Evolutionary conservation across 1,140 invertebrate species (phyloP).

Genomic region (Solen grandis): DNA sequence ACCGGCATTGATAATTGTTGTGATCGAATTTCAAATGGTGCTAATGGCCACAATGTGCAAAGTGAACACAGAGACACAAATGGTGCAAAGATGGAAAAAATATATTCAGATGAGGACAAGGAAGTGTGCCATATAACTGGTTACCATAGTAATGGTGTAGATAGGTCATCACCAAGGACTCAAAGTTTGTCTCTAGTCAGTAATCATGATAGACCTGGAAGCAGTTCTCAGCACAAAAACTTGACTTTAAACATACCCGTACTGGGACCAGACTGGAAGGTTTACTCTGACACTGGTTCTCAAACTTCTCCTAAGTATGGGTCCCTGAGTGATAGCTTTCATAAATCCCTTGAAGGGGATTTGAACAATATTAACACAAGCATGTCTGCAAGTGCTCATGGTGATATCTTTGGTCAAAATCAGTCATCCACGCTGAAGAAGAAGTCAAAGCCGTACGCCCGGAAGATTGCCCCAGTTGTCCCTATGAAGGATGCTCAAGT

Average conservation of each 20-base stretch:
- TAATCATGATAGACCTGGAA: conserved; percentile 7
- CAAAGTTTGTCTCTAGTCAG: conserved; percentile 33
- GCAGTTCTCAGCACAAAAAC: conserved; percentile 39
- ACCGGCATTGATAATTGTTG: conserved; percentile 14
- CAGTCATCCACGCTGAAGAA: background rate
- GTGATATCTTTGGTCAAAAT: conserved; percentile 16
- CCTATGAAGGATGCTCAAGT: conserved; percentile 62
- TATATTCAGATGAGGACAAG: conserved; percentile 67
- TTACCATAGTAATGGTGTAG: conserved; percentile 18
- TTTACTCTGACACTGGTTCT: conserved; percentile 51
- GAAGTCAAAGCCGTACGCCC: conserved; percentile 56
- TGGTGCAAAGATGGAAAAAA: conserved; percentile 52
- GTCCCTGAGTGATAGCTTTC: conserved; percentile 35
- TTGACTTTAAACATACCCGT: conserved; percentile 46
- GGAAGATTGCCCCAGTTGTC: conserved; percentile 57
- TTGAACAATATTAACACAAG: background rate
- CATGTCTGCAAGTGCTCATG: conserved; percentile 38
- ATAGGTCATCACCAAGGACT: conserved; percentile 36
- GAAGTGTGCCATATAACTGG: conserved; percentile 73
- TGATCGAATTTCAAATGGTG: conserved; percentile 34
- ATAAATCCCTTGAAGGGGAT: conserved; percentile 6
- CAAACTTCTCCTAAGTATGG: conserved; percentile 61
- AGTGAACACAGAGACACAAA: background rate
- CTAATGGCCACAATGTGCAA: conserved; percentile 31
- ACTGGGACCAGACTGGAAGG: conserved; percentile 47